Base-by-base conservation (phyloP, 1,140 invertebrate species). In the Leptinotarsa lineolata region DNA sequence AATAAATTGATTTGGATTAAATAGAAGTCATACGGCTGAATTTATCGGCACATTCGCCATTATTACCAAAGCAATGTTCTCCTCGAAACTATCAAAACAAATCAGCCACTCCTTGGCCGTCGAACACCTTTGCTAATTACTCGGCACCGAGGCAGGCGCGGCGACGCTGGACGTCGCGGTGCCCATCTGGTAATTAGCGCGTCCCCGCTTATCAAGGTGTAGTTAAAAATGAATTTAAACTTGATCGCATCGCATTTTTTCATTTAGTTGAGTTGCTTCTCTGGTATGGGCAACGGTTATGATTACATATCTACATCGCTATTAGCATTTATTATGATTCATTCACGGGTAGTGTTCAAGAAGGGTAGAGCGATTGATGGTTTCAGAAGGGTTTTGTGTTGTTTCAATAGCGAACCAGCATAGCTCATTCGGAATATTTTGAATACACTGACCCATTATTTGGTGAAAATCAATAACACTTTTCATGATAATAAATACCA, bases 91-190 rank as follows among this genome's bases (percentile, higher is more conserved):
- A 39, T 39, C 30, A 39, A 39, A 79, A 77, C 74, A 76, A 77
- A 79, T 77, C 76, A 79, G 65, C 78, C 76, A 72, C 78, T 73
- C 78, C 78, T 74, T 64, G 44, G 0, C 8, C 72, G 67, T 70
- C 77, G 77, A 77, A 74, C 76, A 79, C 77, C 77, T 79, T 77
- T 45, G 75, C 77, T 79, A 79, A 79, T 79, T 79, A 79, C 76
- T 77, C 64, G 76, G 69, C 74, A 74, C 74, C 70, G 71, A 71
- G 64, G 73, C 75, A 24, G 39, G 30, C 39, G 22, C 30, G 64
- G 30, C 22, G n/a, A 21, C 60, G 21, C 15, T 24, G 60, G 60
- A 30, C 64, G 15, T 66, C 30, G 30, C 64, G 21, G 30, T 24
- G 64, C 39, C 39, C 30, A 66, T 66, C 3, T 66, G 15, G 22